Evolutionary conservation across 2,797 vertebrate species (phyloP), one percentile per base, ranked within the genome.

Genomic region (Argentina silus): DNA sequence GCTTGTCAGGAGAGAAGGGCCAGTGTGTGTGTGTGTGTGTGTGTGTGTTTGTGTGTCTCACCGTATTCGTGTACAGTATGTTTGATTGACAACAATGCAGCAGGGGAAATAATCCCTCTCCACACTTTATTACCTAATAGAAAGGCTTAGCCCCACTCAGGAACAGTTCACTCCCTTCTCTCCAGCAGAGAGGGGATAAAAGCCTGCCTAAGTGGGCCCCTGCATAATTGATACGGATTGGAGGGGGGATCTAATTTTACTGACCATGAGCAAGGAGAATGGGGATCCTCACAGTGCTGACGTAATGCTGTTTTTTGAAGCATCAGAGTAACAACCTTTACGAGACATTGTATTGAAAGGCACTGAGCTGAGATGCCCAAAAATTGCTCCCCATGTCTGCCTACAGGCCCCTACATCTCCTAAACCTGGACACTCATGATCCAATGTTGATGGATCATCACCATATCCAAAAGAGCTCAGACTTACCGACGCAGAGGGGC

Each of bases 401-500:
- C 27, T 36, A 36, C 27, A 36, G 27, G 27, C 27, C 27, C 27
- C 2, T 36, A 36, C 2, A 4, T n/a, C n/a, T n/a, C n/a, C 2
- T 36, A 36, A 36, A 2, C 27, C 27, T 36, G 27, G 27, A 36
- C 27, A 36, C 27, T 36, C 27, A 36, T 36, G 27, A n/a, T n/a
- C 27, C 27, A 36, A 36, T 36, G 27, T 36, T 36, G 27, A 36
- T 36, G 27, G 27, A 36, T 36, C 27, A 36, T 4, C 27, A 36
- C 27, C 27, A 36, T 36, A 36, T 36, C 27, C 27, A 36, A 4
- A 2, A 36, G 27, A 36, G 27, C 27, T 36, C 27, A 7, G 21
- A 84, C 97, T 92, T 92, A 99, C 98, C 98, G 10, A 96, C 86
- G 47, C 98, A 99, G 71, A 95, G 92, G 0, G 98, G 97, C 73